Evolutionary conservation across 2,888 invertebrate species (phyloP).

Genomic region (Macaria notata): DNA sequence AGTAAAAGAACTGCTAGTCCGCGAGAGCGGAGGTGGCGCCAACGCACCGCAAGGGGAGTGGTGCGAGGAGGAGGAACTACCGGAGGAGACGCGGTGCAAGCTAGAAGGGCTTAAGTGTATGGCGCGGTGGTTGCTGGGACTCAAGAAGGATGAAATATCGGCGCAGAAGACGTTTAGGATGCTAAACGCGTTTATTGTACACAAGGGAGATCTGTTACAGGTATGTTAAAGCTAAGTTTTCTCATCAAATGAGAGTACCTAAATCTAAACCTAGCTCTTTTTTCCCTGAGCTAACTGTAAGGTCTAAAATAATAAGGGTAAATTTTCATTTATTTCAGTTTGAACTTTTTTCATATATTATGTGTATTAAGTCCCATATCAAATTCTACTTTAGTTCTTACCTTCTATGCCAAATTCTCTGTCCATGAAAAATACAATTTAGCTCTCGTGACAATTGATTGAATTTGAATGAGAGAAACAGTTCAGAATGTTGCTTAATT

Average conservation of each 20-base stretch:
- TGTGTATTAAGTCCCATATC: too few relatives aligned
- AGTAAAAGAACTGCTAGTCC: constrained; percentile 96
- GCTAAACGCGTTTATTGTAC: constrained; percentile 95
- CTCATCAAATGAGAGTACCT: not conserved
- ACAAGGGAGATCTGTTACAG: constrained; percentile 92
- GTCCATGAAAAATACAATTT: too few relatives aligned
- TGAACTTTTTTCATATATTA: too few relatives aligned
- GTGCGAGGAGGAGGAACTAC: constrained; percentile 93
- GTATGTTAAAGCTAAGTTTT: constrained; percentile 41
- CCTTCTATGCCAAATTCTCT: too few relatives aligned
- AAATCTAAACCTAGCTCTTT: not conserved
- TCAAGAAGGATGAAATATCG: constrained; percentile 93
- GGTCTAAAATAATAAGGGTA: not conserved
- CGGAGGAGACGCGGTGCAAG: constrained; percentile 95
- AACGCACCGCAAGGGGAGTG: constrained; percentile 81
- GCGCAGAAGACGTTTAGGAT: constrained; percentile 97
- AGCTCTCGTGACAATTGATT: too few relatives aligned
- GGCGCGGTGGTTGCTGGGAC: constrained; percentile 96
- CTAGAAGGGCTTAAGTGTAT: constrained; percentile 97
- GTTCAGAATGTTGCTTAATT: too few relatives aligned
- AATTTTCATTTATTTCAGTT: too few relatives aligned
- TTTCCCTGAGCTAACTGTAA: constrained; percentile 48
- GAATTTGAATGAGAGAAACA: too few relatives aligned
- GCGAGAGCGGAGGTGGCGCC: constrained; percentile 85
- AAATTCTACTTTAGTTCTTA: too few relatives aligned